Evolutionary conservation across 2,113 vertebrate species (phyloP).

Genomic region (Pluvianellus socialis): DNA sequence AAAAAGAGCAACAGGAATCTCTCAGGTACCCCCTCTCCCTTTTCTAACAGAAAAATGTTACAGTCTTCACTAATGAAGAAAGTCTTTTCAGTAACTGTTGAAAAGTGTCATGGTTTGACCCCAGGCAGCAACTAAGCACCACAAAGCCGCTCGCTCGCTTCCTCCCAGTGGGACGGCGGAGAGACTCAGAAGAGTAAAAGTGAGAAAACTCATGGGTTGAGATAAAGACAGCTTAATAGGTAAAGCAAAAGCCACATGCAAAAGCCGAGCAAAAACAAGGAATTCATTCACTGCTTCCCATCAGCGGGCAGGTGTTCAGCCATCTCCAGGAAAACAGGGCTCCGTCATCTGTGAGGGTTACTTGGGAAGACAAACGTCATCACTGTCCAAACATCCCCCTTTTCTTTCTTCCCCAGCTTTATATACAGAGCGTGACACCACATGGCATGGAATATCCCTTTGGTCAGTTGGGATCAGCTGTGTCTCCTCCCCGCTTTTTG

Average conservation of each 20-base stretch:
- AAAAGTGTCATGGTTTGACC: background rate
- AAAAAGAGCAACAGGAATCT: background rate
- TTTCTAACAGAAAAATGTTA: background rate
- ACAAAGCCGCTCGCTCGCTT: background rate
- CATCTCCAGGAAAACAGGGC: background rate
- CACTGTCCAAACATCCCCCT: background rate
- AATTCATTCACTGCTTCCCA: background rate
- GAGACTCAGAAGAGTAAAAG: background rate
- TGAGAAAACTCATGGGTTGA: background rate
- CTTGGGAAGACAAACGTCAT: background rate
- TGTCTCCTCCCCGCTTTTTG: background rate
- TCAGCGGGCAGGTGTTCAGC: background rate
- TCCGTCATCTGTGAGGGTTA: background rate
- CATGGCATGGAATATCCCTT: background rate
- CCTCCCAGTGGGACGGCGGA: background rate
- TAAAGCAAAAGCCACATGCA: background rate
- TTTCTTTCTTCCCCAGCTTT: background rate
- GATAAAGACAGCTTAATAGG: background rate
- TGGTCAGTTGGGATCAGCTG: background rate
- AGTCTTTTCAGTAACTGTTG: background rate
- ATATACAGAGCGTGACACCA: background rate
- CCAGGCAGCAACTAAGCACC: background rate
- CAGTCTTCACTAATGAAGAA: background rate
- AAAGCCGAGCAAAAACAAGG: background rate
- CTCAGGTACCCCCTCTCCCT: background rate